Evolutionary conservation across 1,140 invertebrate species (phyloP).

Genomic region (Drosophila setifemur): DNA sequence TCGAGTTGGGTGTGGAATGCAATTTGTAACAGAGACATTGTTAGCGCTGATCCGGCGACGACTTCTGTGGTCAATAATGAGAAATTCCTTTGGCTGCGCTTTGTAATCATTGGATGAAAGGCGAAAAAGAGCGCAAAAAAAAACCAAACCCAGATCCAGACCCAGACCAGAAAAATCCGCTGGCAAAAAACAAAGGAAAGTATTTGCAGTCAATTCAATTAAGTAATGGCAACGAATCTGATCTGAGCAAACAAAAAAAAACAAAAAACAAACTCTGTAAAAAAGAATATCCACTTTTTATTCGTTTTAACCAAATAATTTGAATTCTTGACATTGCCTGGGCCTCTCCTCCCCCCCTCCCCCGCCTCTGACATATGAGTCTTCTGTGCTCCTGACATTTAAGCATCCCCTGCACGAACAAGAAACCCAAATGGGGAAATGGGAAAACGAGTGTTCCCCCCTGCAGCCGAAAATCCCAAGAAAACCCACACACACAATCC

Average conservation of each 20-base stretch:
- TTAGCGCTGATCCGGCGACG: constrained; percentile 53
- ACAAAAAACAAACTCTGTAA: constrained; percentile 13
- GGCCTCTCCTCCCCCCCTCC: neutral
- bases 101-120: constrained; percentile 39
- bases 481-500: constrained; percentile 11
- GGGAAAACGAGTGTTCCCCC: neutral
- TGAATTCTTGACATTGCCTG: constrained; percentile 62
- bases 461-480: constrained; percentile 15
- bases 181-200: constrained; percentile 59
- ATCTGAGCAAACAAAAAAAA: neutral
- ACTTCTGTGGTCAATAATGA: constrained; percentile 78
- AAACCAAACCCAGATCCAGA: no score
- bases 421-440: no score
- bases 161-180: constrained; percentile 17
- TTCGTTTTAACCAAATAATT: constrained; percentile 61
- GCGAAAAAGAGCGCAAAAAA: constrained; percentile 6
- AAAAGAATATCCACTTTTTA: constrained; percentile 21
- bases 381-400: constrained; percentile 49
- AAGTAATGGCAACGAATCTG: constrained; percentile 54
- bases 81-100: constrained; percentile 70
- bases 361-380: neutral
- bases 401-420: constrained; percentile 46
- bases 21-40: constrained; percentile 56
- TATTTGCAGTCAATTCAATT: constrained; percentile 76
- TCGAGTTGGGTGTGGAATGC: constrained; percentile 28